A percentile compares a stretch with the other conserved stretches of the same genome.
Conservation (phyloP, 2,797 vertebrate species). For the Ctenopoma multispine region DNA sequence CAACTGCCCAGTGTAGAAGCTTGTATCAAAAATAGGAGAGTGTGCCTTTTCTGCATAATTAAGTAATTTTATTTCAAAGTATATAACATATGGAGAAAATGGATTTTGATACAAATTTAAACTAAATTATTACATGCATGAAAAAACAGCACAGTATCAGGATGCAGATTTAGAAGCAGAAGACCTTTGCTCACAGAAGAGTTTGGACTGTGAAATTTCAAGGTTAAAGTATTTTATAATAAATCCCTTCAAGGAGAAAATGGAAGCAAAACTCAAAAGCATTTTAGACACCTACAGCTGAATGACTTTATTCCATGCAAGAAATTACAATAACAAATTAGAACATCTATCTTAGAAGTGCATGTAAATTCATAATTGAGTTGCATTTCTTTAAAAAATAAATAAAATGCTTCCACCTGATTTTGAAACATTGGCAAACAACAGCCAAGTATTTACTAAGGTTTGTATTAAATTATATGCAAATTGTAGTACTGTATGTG, state of each 20-base stretch:
- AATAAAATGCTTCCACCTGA: neutral
- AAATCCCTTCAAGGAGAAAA: conserved; percentile 23
- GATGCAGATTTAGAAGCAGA: neutral
- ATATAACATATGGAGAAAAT: neutral
- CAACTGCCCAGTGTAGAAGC: conserved; percentile 2
- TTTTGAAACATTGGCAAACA: neutral
- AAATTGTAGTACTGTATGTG: conserved; percentile 18
- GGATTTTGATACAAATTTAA: neutral
- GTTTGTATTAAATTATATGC: conserved; percentile 20
- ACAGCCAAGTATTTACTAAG: conserved; percentile 9
- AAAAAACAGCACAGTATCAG: neutral
- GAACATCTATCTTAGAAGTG: conserved; percentile 3
- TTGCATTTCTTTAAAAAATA: conserved; percentile 6
- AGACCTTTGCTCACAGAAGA: neutral
- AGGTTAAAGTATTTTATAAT: conserved; percentile 17
- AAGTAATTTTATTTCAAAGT: neutral
- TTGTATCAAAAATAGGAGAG: neutral
- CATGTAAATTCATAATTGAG: neutral
- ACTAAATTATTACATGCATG: neutral
- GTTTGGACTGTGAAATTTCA: neutral
- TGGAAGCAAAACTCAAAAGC: conserved; percentile 10
- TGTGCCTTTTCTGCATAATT: neutral
- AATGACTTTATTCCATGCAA: neutral
- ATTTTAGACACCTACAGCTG: neutral
- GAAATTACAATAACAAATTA: conserved; percentile 14